Conservation (phyloP, 2,113 vertebrate species). For the Uria lomvia region DNA sequence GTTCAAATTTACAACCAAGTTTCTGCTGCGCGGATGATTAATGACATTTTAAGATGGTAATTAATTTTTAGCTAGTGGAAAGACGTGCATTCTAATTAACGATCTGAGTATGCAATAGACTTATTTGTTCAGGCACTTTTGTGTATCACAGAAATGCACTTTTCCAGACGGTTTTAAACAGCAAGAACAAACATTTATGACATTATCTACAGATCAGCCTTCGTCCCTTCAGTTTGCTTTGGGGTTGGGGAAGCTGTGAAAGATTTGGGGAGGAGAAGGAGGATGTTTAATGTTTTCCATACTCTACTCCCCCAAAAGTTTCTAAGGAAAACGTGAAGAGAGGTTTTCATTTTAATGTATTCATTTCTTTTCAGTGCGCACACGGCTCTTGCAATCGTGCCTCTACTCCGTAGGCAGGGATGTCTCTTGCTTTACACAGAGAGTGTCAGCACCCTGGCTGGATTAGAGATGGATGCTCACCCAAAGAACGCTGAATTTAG, state of each 20-base stretch:
- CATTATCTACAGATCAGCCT: neutral
- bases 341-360: neutral
- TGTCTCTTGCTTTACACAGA: neutral
- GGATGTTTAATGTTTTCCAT: neutral
- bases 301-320: neutral
- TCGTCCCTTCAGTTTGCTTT: neutral
- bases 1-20: constrained; percentile 54
- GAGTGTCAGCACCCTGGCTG: neutral
- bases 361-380: neutral
- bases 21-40: constrained; percentile 59
- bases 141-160: neutral
- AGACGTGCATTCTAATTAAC: constrained; percentile 69
- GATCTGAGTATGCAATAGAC: constrained; percentile 18
- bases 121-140: constrained; percentile 31
- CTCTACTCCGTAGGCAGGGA: neutral
- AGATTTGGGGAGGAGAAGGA: neutral
- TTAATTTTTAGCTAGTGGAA: constrained; percentile 67
- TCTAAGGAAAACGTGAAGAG: neutral
- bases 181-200: neutral
- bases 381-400: neutral
- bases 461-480: neutral
- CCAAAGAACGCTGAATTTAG: neutral
- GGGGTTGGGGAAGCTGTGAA: neutral
- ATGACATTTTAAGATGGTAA: constrained; percentile 70
- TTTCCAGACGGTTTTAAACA: constrained; percentile 23